These are phyloP conservation scores for Lepidonotus clava DNA, from an alignment of 2,888 invertebrate species.

Conservation along the genomic window DNA sequence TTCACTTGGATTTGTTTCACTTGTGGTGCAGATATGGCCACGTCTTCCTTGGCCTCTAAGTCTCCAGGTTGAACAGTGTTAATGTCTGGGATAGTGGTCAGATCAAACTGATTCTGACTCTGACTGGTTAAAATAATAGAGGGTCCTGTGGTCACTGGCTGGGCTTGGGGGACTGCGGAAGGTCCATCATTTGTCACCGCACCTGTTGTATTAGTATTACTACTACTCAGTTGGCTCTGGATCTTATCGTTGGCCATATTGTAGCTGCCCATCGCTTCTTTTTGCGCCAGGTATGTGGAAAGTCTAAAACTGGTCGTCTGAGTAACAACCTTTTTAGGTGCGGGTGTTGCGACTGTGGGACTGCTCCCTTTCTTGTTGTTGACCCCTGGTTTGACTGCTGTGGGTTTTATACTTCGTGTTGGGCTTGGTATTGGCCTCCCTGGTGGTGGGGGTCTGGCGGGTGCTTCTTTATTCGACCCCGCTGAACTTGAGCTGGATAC, in stretches of 20 bases:
- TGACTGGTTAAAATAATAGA: conserved; percentile 18
- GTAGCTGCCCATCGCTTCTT: neutral
- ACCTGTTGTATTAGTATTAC: too few relatives aligned
- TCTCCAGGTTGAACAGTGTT: neutral
- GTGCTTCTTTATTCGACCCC: neutral
- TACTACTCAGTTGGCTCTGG: too few relatives aligned
- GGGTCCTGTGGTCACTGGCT: neutral
- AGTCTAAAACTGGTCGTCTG: conserved; percentile 10
- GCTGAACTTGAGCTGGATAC: neutral
- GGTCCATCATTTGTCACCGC: too few relatives aligned
- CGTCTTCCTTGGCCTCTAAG: neutral
- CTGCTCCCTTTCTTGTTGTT: neutral
- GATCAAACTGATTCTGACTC: conserved; percentile 33
- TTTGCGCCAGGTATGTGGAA: conserved; percentile 3
- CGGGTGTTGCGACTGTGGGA: neutral
- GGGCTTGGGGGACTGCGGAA: neutral
- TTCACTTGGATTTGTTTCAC: conserved; percentile 8
- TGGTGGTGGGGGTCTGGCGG: conserved; percentile 40
- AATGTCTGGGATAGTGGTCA: conserved; percentile 3
- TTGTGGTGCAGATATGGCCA: neutral
- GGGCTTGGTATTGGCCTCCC: neutral
- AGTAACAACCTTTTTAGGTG: neutral
- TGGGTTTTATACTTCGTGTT: neutral
- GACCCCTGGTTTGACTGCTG: neutral
- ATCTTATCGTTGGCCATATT: conserved; percentile 3